These are phyloP conservation scores for Micropoecilia bifurca DNA, from an alignment of 2,797 vertebrate genomes.

Conservation along the genomic window DNA sequence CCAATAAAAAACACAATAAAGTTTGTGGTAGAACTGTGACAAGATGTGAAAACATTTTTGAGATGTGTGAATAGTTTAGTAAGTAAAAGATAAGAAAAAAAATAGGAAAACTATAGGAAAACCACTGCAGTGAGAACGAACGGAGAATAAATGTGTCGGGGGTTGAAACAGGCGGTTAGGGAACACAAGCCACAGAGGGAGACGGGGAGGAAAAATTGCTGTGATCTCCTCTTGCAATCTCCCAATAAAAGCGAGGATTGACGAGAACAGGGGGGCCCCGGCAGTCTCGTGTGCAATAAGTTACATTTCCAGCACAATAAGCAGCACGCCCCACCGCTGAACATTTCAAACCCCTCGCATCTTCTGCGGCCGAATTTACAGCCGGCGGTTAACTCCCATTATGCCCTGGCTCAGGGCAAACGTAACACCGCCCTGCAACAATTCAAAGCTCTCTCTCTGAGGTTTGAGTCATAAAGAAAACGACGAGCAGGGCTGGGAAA, in stretches of 20 bases:
- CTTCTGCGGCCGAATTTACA: conserved; percentile 61
- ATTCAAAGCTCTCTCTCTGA: conserved; percentile 46
- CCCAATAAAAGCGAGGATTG: conserved; percentile 66
- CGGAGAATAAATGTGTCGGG: conserved; percentile 29
- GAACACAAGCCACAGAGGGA: conserved; percentile 34
- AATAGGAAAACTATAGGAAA: conserved; percentile 18
- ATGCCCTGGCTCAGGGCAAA: conserved; percentile 52
- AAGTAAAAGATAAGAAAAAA: conserved; percentile 18
- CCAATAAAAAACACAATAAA: background rate
- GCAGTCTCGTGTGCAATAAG: conserved; percentile 63
- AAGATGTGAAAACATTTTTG: background rate
- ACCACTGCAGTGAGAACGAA: conserved; percentile 21
- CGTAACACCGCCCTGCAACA: conserved; percentile 14
- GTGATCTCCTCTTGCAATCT: conserved; percentile 46
- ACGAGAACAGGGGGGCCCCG: conserved; percentile 38
- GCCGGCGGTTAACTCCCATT: conserved; percentile 64
- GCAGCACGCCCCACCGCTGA: conserved; percentile 33
- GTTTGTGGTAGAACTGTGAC: background rate
- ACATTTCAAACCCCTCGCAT: conserved; percentile 50
- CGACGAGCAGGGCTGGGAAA: background rate
- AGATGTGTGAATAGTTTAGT: background rate
- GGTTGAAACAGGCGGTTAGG: conserved; percentile 38
- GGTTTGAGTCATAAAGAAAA: conserved; percentile 40
- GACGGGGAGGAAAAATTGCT: conserved; percentile 49
- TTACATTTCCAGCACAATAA: conserved; percentile 65